Evolutionary conservation across 2,888 invertebrate genomes (phyloP).

Genomic region (Tetramorium bicarinatum): DNA sequence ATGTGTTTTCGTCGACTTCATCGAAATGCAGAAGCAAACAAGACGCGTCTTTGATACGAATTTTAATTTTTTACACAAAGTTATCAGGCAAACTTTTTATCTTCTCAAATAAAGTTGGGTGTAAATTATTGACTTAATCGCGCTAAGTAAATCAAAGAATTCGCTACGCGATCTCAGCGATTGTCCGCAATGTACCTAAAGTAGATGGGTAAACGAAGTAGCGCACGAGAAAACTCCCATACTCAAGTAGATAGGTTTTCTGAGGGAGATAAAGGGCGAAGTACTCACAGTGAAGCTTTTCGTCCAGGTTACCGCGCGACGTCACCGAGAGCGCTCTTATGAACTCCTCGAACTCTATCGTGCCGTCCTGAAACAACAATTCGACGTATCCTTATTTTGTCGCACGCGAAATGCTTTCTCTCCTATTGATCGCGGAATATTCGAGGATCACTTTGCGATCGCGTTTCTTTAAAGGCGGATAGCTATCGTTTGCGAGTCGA

Average conservation of each 20-base stretch:
- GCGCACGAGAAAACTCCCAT: not conserved
- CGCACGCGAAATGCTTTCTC: slow-evolving; percentile 12
- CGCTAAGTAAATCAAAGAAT: slow-evolving; percentile 14
- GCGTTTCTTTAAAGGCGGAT: slow-evolving; percentile 15
- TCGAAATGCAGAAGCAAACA: not conserved
- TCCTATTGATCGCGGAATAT: slow-evolving; percentile 23
- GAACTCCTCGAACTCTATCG: slow-evolving; percentile 99
- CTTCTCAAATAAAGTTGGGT: not conserved
- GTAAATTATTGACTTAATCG: slow-evolving; percentile 6
- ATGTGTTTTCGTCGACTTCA: not conserved
- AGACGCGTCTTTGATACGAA: not conserved
- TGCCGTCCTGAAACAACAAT: slow-evolving; percentile 93
- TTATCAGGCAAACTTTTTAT: not conserved
- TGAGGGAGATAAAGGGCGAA: not conserved
- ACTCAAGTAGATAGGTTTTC: slow-evolving; percentile 33
- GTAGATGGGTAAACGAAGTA: slow-evolving; percentile 16
- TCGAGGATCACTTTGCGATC: slow-evolving; percentile 35
- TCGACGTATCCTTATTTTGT: slow-evolving; percentile 43
- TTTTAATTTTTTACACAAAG: not conserved
- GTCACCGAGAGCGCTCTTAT: slow-evolving; percentile 99
- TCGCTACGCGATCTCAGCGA: not conserved
- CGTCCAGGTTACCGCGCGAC: slow-evolving; percentile 99
- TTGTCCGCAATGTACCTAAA: not conserved
- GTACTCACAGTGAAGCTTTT: slow-evolving; percentile 98
- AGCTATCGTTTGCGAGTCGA: slow-evolving; percentile 16